These are phyloP conservation scores for Raja brachyura DNA, from an alignment of 2,113 vertebrate genomes.

Conservation along the genomic window DNA sequence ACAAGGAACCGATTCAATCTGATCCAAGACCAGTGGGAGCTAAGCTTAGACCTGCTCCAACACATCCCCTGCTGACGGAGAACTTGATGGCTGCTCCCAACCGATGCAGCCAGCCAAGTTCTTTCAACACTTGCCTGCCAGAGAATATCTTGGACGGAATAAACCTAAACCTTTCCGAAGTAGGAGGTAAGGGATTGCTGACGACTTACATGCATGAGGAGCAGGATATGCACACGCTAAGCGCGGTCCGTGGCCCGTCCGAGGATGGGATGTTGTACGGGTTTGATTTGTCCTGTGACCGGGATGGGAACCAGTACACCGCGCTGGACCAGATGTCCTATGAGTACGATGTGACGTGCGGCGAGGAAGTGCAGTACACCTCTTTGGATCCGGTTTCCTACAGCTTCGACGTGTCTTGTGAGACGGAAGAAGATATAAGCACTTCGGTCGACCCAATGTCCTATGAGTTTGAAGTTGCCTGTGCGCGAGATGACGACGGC, in stretches of 20 bases:
- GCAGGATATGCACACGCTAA: background rate
- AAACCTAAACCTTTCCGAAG: background rate
- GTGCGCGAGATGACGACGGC: background rate
- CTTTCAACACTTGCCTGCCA: background rate
- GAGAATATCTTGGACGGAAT: background rate
- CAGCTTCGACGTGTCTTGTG: background rate
- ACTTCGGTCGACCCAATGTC: background rate
- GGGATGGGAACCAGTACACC: background rate
- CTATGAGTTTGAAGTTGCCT: constrained; percentile 14
- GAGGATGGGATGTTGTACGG: constrained; percentile 3
- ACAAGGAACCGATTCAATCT: too few species aligned
- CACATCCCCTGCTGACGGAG: background rate
- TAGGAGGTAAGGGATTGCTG: background rate
- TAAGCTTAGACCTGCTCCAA: background rate
- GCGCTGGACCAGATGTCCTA: background rate
- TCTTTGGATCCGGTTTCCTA: constrained; percentile 10
- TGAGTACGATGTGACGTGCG: background rate
- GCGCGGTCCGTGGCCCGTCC: background rate
- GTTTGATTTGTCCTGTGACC: constrained; percentile 5
- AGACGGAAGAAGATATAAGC: background rate
- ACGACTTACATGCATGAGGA: background rate
- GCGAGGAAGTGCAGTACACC: background rate
- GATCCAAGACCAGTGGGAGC: background rate
- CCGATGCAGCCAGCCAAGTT: background rate
- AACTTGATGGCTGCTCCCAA: background rate